Conservation (phyloP, 2,888 invertebrate species). For the Drosophila meridionalis region DNA sequence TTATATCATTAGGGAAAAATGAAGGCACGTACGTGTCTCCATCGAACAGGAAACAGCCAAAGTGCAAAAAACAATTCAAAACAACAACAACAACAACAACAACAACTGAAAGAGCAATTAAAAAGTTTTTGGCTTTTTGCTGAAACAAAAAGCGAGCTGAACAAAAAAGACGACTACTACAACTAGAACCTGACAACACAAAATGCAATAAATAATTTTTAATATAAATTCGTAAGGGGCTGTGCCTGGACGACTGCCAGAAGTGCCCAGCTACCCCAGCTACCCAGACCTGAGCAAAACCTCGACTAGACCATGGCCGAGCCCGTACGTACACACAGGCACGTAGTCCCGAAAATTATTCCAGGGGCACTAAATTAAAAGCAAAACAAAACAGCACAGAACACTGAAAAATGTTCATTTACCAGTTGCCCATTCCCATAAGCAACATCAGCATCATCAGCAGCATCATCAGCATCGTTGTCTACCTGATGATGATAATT, state of each 20-base stretch:
- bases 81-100: constrained; percentile 32
- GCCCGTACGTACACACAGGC: constrained; percentile 15
- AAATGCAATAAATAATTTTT: constrained; percentile 80
- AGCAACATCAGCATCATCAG: constrained; percentile 7
- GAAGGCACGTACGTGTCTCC: constrained; percentile 75
- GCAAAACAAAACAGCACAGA: constrained; percentile 49
- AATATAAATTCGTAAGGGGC: constrained; percentile 80
- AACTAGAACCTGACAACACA: constrained; percentile 34
- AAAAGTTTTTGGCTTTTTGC: constrained; percentile 57
- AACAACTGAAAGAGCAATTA: constrained; percentile 58
- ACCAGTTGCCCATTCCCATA: constrained; percentile 35
- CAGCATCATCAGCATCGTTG: constrained; percentile 4
- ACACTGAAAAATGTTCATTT: constrained; percentile 67
- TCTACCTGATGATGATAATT: constrained; percentile 2
- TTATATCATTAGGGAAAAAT: constrained; percentile 72
- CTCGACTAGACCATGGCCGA: background rate
- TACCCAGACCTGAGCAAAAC: background rate
- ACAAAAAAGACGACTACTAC: constrained; percentile 8
- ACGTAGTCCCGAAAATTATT: constrained; percentile 44
- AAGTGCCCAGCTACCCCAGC: constrained; percentile 9
- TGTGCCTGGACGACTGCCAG: constrained; percentile 55
- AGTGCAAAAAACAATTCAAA: constrained; percentile 59
- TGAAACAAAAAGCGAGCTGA: constrained; percentile 20
- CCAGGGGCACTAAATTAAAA: constrained; percentile 74
- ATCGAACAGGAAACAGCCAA: constrained; percentile 50